A percentile compares a stretch with the other conserved stretches of the same genome.
These are phyloP conservation scores for Cynopterus sphinx DNA, from an alignment of 2,797 vertebrate genomes.

Conservation along the genomic window DNA sequence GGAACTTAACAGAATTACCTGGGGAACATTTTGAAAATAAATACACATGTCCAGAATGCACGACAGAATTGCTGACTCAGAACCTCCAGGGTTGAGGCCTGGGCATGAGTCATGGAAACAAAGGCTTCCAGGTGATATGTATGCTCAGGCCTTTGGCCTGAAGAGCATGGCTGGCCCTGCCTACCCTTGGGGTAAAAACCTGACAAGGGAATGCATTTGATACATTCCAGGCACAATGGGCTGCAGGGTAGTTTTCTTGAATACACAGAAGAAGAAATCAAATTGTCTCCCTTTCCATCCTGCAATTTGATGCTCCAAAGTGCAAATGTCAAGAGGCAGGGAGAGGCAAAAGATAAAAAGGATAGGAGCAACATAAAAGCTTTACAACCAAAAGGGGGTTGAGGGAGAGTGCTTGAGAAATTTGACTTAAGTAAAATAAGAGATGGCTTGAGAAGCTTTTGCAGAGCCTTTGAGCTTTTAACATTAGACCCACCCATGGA, in stretches of 20 bases:
- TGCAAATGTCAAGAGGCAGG: background rate
- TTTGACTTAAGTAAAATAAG: background rate
- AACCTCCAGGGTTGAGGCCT: background rate
- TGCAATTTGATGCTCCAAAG: background rate
- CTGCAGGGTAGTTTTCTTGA: background rate
- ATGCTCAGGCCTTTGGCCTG: background rate
- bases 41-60: background rate
- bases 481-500: background rate
- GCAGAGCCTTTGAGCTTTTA: background rate
- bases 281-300: background rate
- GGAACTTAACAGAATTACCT: background rate
- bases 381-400: background rate
- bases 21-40: background rate
- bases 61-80: background rate
- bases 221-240: background rate
- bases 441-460: background rate
- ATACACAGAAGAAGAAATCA: background rate
- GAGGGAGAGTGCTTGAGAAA: background rate
- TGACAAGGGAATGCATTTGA: background rate
- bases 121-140: background rate
- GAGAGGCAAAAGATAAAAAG: background rate
- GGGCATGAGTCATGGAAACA: background rate
- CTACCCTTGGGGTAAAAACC: background rate
- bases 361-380: background rate
- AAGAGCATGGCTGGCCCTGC: background rate